phyloP scores from a whole-genome alignment of 1,140 invertebrate species.

The Drosophila pachea region DNA sequence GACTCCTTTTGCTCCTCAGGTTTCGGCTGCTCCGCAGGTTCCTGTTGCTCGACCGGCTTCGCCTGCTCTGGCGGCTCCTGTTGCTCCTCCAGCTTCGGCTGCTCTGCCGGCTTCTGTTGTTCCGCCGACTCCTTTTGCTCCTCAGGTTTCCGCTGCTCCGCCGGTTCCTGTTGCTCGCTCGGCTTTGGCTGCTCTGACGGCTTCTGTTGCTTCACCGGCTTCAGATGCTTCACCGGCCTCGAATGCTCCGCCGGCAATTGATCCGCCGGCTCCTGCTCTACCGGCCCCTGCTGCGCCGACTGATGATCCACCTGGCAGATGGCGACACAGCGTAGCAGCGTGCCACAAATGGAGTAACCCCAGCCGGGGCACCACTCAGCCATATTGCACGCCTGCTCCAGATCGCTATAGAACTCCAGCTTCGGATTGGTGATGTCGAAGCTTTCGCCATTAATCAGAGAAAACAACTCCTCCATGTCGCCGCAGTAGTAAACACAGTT shows the following conservation, averaged over 20 bases:
- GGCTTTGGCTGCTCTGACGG: too few relatives aligned
- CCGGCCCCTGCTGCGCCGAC: not conserved
- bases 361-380: constrained; percentile 14
- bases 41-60: too few relatives aligned
- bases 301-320: constrained; percentile 11
- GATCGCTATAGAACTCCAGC: constrained; percentile 1
- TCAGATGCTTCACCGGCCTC: too few relatives aligned
- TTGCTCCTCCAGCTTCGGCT: not conserved
- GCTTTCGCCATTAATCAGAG: not conserved
- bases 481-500: constrained; percentile 11
- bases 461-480: constrained; percentile 15
- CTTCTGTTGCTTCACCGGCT: not conserved
- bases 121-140: too few relatives aligned
- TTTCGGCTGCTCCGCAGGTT: too few relatives aligned
- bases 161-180: too few relatives aligned
- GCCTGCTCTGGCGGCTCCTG: too few relatives aligned
- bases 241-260: too few relatives aligned
- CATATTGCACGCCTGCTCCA: constrained; percentile 11
- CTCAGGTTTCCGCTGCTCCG: too few relatives aligned
- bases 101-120: too few relatives aligned
- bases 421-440: not conserved
- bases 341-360: constrained; percentile 24
- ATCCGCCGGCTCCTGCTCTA: too few relatives aligned
- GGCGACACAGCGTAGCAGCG: constrained; percentile 20
- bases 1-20: too few relatives aligned